These are phyloP conservation scores for Papio anubis DNA, from an alignment of 2,113 vertebrate genomes.

Conservation along the genomic window DNA sequence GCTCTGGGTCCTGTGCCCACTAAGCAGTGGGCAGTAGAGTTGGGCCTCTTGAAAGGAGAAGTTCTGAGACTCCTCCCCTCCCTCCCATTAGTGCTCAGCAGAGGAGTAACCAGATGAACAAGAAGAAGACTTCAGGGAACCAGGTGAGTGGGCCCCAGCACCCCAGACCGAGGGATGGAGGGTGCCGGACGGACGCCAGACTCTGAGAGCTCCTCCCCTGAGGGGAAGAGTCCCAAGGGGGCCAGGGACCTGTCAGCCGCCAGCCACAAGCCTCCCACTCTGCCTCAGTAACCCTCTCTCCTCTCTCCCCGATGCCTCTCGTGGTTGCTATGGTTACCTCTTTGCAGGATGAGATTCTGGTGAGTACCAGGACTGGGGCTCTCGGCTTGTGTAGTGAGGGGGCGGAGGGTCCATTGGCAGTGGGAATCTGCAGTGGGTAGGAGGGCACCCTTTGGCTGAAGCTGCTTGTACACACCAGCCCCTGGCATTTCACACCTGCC, in stretches of 20 bases:
- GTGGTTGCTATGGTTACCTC: constrained; percentile 90
- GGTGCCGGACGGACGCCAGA: constrained; percentile 38
- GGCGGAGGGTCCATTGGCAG: constrained; percentile 44
- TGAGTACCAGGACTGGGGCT: constrained; percentile 88
- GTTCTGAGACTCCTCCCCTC: neutral
- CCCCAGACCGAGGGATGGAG: constrained; percentile 65
- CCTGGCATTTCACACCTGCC: neutral
- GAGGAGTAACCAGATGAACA: constrained; percentile 96
- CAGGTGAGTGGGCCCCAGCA: constrained; percentile 87
- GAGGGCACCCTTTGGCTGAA: constrained; percentile 4
- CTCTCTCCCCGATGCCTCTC: constrained; percentile 89
- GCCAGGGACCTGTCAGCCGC: constrained; percentile 61
- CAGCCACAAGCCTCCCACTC: constrained; percentile 66
- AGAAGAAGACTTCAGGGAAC: constrained; percentile 97
- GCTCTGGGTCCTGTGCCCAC: neutral
- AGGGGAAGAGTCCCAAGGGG: constrained; percentile 47
- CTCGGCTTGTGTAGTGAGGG: constrained; percentile 44
- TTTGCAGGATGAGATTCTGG: constrained; percentile 94
- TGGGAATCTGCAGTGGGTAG: constrained; percentile 12
- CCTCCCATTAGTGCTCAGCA: constrained; percentile 92
- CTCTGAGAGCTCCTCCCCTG: constrained; percentile 51
- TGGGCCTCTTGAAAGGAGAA: neutral
- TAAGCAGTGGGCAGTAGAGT: neutral
- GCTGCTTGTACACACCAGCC: neutral
- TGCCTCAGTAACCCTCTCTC: constrained; percentile 87